Conservation (phyloP, 2,113 vertebrate genomes). For the Dasyprocta punctata region DNA sequence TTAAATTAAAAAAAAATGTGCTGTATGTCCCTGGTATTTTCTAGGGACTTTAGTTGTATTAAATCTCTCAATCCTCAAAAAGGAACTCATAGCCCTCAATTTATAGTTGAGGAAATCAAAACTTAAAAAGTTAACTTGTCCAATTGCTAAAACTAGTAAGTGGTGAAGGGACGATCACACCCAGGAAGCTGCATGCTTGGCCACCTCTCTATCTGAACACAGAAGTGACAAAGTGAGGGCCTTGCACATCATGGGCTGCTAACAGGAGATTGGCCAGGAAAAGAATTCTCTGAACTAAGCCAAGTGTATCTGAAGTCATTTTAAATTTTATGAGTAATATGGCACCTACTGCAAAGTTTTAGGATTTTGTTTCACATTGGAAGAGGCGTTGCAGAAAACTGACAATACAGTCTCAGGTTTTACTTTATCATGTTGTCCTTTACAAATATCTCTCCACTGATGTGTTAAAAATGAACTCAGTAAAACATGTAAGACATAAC, state of each 20-base stretch:
- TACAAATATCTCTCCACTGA: neutral
- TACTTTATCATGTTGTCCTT: neutral
- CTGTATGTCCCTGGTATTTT: neutral
- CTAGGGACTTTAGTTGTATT: neutral
- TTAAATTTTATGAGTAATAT: neutral
- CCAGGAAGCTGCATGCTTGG: neutral
- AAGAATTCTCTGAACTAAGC: neutral
- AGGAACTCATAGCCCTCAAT: neutral
- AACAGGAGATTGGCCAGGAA: neutral
- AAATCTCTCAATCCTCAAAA: conserved; percentile 21
- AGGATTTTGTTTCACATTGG: neutral
- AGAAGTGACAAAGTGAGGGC: neutral
- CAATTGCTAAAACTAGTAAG: neutral
- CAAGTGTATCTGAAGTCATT: neutral
- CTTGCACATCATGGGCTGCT: neutral
- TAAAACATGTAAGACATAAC: neutral
- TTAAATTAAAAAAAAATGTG: no score
- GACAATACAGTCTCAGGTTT: neutral
- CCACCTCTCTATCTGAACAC: neutral
- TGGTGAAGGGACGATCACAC: neutral
- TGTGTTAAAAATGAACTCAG: neutral
- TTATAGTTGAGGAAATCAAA: conserved; percentile 32
- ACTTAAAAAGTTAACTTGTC: neutral
- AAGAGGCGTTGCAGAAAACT: conserved; percentile 11
- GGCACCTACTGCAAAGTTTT: neutral